phyloP scores from a whole-genome alignment of 92 coral and sea anemone species.

The Anthopleura xanthogrammica region DNA sequence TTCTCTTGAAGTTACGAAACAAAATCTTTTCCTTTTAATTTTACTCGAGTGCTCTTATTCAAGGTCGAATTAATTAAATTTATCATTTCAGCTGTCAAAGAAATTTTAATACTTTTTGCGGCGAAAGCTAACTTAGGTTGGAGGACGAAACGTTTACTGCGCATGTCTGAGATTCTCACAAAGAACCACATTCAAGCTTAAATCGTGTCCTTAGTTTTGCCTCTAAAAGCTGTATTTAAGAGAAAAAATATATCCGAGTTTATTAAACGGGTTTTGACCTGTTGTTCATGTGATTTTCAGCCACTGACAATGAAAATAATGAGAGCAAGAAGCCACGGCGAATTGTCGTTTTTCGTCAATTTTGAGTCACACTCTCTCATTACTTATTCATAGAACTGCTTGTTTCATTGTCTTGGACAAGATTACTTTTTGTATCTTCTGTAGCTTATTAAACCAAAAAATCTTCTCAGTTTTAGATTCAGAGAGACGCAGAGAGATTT shows the following conservation, averaged over 20 bases:
- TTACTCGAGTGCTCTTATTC: conserved; percentile 3
- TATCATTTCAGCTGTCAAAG: conserved; percentile 18
- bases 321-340: conserved; percentile 34
- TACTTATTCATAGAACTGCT: conserved; percentile 60
- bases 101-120: not conserved
- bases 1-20: not conserved
- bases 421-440: not conserved
- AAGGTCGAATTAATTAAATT: conserved; percentile 3
- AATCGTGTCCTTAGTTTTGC: not conserved
- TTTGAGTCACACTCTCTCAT: conserved; percentile 32
- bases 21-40: not conserved
- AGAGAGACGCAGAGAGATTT: not conserved
- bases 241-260: not conserved
- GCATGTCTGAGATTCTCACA: conserved; percentile 5
- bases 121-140: not conserved
- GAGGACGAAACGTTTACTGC: not conserved
- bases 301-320: conserved; percentile 23
- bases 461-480: not conserved
- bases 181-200: not conserved
- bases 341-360: conserved; percentile 66
- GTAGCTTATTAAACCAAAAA: not conserved
- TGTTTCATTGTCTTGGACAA: conserved; percentile 32
- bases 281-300: conserved; percentile 14
- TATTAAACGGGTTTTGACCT: not conserved
- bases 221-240: not conserved